Conservation (phyloP, 2,888 invertebrate species). For the Morinoia aosen region DNA sequence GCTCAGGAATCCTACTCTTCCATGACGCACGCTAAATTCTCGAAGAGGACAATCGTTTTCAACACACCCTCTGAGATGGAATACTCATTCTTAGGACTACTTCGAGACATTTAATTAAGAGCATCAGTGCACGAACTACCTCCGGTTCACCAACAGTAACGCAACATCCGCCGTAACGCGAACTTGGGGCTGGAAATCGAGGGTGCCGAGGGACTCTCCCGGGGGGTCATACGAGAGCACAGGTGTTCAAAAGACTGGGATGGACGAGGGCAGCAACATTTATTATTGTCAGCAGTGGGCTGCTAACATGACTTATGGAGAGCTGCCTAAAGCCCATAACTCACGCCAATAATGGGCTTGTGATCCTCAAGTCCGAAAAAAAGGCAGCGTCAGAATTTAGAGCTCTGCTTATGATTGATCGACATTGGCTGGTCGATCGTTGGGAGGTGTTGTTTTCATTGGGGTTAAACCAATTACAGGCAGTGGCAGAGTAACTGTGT, state of each 20-base stretch:
- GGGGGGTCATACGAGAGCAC: neutral
- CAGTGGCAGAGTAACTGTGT: too few species aligned
- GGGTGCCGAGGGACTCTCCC: neutral
- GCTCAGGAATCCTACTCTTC: too few species aligned
- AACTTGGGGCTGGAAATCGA: too few species aligned
- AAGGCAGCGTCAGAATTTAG: conserved; percentile 26
- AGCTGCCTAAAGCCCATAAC: conserved; percentile 47
- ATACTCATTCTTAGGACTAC: too few species aligned
- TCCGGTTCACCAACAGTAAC: too few species aligned
- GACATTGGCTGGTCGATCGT: conserved; percentile 23
- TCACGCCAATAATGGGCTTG: conserved; percentile 50
- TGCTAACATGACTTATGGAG: conserved; percentile 45
- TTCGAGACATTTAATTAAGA: too few species aligned
- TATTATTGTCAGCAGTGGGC: conserved; percentile 21
- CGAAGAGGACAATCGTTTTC: too few species aligned
- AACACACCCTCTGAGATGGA: too few species aligned
- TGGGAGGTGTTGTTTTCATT: neutral
- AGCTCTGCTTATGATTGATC: conserved; percentile 36
- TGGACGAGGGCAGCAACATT: conserved; percentile 32
- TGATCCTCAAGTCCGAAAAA: conserved; percentile 42
- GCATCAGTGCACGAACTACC: too few species aligned
- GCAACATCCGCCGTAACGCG: too few species aligned
- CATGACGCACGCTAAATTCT: too few species aligned
- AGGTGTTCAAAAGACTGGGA: conserved; percentile 34
- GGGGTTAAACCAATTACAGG: too few species aligned